Conservation (phyloP, 2,113 vertebrate species). For the Hypocryptadius cinnamomeus region DNA sequence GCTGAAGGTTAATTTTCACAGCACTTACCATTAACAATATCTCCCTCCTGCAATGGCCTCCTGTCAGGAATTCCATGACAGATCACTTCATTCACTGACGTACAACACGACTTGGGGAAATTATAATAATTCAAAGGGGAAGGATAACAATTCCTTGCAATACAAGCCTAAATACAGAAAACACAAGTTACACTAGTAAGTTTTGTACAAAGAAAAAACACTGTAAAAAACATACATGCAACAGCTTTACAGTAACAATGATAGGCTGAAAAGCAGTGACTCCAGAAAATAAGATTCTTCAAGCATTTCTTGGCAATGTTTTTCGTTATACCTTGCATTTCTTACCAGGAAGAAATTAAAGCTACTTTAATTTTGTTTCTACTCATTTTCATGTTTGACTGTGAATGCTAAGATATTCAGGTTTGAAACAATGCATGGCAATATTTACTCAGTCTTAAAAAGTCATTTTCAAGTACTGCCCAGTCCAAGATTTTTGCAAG, state of each 20-base stretch:
- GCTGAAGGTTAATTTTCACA: not conserved
- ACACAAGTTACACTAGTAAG: not conserved
- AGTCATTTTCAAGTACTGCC: not conserved
- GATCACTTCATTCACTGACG: conserved; percentile 98
- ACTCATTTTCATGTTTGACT: not conserved
- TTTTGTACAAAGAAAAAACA: not conserved
- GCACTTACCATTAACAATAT: conserved; percentile 91
- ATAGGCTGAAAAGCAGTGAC: not conserved
- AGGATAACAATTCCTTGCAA: conserved; percentile 93
- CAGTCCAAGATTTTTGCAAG: not conserved
- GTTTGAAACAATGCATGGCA: not conserved
- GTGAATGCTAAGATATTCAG: not conserved
- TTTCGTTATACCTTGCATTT: not conserved
- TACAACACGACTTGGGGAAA: conserved; percentile 98
- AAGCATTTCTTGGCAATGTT: not conserved
- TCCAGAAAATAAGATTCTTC: not conserved
- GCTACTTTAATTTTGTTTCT: not conserved
- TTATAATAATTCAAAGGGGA: conserved; percentile 99
- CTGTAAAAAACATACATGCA: not conserved
- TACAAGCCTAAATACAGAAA: conserved; percentile 83
- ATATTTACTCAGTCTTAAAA: not conserved
- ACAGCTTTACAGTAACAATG: not conserved
- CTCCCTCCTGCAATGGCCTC: conserved; percentile 88
- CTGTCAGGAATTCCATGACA: conserved; percentile 98
- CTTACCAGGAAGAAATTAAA: not conserved